Percentiles rank a stretch among this genome's conserved stretches.
Conservation (phyloP, 2,888 invertebrate genomes). For the Eristalinus sepulchralis region DNA sequence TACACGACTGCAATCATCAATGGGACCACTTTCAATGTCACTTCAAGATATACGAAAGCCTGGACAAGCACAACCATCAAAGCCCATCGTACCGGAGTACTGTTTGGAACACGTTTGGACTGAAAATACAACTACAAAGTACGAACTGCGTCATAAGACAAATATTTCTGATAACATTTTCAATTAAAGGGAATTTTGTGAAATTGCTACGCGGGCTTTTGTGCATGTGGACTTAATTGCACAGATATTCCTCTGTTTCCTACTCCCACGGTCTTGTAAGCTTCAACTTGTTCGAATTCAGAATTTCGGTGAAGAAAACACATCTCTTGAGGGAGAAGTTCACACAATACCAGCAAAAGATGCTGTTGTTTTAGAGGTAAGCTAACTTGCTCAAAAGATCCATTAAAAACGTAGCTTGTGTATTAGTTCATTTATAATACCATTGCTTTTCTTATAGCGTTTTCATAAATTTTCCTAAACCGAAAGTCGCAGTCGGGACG, state of each 20-base stretch:
- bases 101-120: constrained; percentile 96
- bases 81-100: constrained; percentile 91
- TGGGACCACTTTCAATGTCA: constrained; percentile 78
- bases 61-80: constrained; percentile 82
- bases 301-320: constrained; percentile 83
- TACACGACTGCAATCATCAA: constrained; percentile 78
- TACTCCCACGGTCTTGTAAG: constrained; percentile 82
- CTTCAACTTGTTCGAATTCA: constrained; percentile 84
- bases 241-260: constrained; percentile 91
- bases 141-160: constrained; percentile 73
- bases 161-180: not conserved
- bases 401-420: too few species aligned
- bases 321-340: constrained; percentile 88
- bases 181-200: constrained; percentile 81
- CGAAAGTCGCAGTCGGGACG: too few species aligned
- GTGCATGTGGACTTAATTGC: constrained; percentile 92
- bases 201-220: constrained; percentile 89
- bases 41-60: constrained; percentile 81
- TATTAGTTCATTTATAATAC: too few species aligned
- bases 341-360: constrained; percentile 90
- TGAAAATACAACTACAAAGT: constrained; percentile 84
- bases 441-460: too few species aligned
- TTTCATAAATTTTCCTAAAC: too few species aligned
- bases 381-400: constrained; percentile 61
- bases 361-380: constrained; percentile 89